Base-by-base conservation (phyloP, 2,113 vertebrate genomes). In the Ploceus nigricollis region DNA sequence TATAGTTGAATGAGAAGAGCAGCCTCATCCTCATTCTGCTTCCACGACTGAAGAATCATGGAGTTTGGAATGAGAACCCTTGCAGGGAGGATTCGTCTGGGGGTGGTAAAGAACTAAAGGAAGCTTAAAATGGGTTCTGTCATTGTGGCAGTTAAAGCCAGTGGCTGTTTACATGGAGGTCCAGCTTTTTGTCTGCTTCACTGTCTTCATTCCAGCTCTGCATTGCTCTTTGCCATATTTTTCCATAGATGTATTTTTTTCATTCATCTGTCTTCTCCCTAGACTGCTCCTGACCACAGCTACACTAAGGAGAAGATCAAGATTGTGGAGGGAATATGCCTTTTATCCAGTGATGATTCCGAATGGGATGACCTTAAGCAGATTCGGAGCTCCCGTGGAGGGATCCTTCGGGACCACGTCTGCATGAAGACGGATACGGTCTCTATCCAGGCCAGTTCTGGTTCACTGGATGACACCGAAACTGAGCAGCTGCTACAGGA, bases 301-400 rank as follows among this genome's bases (percentile, higher is more conserved):
- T 99, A 99, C 97, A 99, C 98, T 89, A 99, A 99, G 97, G 99
- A 99, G 97, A 99, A 99, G 98, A 99, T 99, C 97, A 99, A 98
- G 93, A 99, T 99, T 10, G 99, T 99, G 87, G 99, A 99, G 97
- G 99, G 99, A 12, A 99, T 99, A 96, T 99, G 99, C 94, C 98
- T 99, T 77, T 98, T 99, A 92, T 99, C 99, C 66, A 98, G 98
- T 39, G 99, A 99, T 5, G 99, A 99, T 79, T 98, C 99, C 2
- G 99, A 99, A 95, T 99, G 99, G 99, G 99, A 99, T 58, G 99
- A 99, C 97, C 98, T 99, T 27, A 99, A 99, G 96, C 99, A 99
- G 97, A 98, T 99, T 94, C 99, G 99, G 89, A 98, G 98, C 54
- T 99, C 99, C 13, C 98, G 99, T 24, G 98, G 98, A 54, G 98